phyloP scores from a whole-genome alignment of 2,888 invertebrate species.

The Microctonus hyperodae region DNA sequence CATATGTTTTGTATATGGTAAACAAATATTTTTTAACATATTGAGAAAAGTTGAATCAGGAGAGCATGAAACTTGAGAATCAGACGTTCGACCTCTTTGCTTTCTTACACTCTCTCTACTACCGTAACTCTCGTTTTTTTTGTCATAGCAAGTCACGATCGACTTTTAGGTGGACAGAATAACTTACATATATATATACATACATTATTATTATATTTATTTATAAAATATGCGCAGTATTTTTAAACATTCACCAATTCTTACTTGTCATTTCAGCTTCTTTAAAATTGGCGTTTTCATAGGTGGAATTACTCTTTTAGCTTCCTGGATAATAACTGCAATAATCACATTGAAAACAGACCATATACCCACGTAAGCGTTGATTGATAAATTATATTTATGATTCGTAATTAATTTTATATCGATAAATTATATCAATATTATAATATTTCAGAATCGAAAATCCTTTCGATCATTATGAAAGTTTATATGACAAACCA shows the following conservation, averaged over 20 bases:
- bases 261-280: slow-evolving; percentile 40
- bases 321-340: slow-evolving; percentile 65
- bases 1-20: neutral
- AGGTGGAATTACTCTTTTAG: slow-evolving; percentile 60
- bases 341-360: slow-evolving; percentile 60
- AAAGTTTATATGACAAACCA: slow-evolving; percentile 57
- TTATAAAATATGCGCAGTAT: no score
- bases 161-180: no score
- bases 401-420: slow-evolving; percentile 6
- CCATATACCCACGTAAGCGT: slow-evolving; percentile 54
- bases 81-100: neutral
- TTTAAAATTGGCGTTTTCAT: slow-evolving; percentile 53
- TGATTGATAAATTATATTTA: slow-evolving; percentile 10
- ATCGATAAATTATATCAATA: neutral
- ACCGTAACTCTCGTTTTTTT: neutral
- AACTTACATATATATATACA: no score
- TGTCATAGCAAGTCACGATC: neutral
- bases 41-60: neutral
- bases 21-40: neutral
- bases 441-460: slow-evolving; percentile 46
- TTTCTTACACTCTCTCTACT: neutral
- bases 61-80: neutral
- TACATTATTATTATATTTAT: no score
- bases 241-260: no score
- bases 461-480: slow-evolving; percentile 52